A percentile compares a stretch with the other conserved stretches of the same genome.
Conservation (phyloP, 2,113 vertebrate species). For the Antennarius striatus region DNA sequence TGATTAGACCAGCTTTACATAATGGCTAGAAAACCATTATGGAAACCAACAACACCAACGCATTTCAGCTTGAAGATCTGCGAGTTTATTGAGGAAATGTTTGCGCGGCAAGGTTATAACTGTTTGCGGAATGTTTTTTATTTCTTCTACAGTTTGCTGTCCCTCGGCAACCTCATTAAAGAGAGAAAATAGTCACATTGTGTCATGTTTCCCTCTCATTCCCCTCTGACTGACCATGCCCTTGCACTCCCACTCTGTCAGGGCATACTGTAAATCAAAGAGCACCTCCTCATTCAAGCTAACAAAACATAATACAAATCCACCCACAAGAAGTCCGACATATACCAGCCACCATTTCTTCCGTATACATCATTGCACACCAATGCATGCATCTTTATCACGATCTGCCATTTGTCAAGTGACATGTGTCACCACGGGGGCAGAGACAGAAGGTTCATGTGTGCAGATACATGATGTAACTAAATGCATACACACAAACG, state of each 20-base stretch:
- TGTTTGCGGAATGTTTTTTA: too few relatives aligned
- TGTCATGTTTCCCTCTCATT: conserved; percentile 11
- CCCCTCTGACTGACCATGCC: conserved; percentile 20
- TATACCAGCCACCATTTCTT: conserved; percentile 35
- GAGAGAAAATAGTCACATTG: conserved; percentile 9
- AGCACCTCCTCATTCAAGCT: conserved; percentile 29
- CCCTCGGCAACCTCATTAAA: neutral
- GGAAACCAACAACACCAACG: too few relatives aligned
- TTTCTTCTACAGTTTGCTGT: neutral
- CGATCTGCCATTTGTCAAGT: conserved; percentile 6
- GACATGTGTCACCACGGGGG: conserved; percentile 30
- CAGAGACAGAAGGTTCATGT: conserved; percentile 10
- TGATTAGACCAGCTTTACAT: neutral
- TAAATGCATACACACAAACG: conserved; percentile 10
- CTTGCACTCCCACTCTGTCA: conserved; percentile 45
- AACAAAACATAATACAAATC: conserved; percentile 43
- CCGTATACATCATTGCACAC: neutral
- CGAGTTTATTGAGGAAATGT: too few relatives aligned
- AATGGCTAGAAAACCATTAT: neutral
- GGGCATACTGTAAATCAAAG: conserved; percentile 54
- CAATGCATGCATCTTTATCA: conserved; percentile 19
- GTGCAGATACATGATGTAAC: conserved; percentile 27
- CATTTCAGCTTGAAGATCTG: too few relatives aligned
- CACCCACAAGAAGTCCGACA: conserved; percentile 42
- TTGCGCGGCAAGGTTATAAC: too few relatives aligned